Percentiles rank a stretch among this genome's conserved stretches.
Evolutionary conservation across 2,888 invertebrate species (phyloP).

Genomic region (Idaea dimidiata): DNA sequence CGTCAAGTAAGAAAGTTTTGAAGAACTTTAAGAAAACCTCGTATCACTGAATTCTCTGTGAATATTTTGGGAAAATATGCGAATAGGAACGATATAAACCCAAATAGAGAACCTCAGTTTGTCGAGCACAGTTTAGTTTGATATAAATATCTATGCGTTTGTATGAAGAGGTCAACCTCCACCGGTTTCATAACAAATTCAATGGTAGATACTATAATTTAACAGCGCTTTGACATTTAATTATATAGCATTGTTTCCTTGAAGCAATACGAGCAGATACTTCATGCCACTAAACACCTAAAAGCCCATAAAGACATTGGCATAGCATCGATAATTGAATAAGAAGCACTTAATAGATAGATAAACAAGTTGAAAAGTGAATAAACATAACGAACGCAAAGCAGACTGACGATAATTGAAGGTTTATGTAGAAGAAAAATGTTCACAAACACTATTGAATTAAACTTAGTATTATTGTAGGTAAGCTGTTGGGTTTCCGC

Average conservation of each 20-base stretch:
- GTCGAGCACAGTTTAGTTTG: too few species aligned
- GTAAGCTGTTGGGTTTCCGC: constrained; percentile 23
- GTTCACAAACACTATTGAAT: constrained; percentile 17
- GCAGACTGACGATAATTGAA: constrained; percentile 27
- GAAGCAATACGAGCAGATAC: constrained; percentile 8
- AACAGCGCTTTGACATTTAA: not conserved
- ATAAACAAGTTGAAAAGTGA: constrained; percentile 17
- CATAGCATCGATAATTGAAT: constrained; percentile 22
- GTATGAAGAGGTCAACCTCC: too few species aligned
- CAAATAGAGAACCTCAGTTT: too few species aligned
- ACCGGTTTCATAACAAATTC: not conserved
- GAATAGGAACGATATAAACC: too few species aligned
- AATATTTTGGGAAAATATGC: too few species aligned
- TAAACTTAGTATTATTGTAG: constrained; percentile 16
- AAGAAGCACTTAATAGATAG: constrained; percentile 23
- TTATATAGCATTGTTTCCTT: constrained; percentile 3
- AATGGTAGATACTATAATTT: not conserved
- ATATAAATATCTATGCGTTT: too few species aligned
- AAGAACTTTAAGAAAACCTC: too few species aligned
- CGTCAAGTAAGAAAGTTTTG: too few species aligned
- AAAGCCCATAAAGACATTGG: constrained; percentile 20
- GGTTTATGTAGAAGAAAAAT: constrained; percentile 31
- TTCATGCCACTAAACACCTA: constrained; percentile 9
- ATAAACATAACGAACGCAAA: constrained; percentile 28
- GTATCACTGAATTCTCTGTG: too few species aligned